Evolutionary conservation across 2,888 invertebrate species (phyloP), one percentile per base, ranked within the genome.

Genomic region (Chymomyza fuscimana): DNA sequence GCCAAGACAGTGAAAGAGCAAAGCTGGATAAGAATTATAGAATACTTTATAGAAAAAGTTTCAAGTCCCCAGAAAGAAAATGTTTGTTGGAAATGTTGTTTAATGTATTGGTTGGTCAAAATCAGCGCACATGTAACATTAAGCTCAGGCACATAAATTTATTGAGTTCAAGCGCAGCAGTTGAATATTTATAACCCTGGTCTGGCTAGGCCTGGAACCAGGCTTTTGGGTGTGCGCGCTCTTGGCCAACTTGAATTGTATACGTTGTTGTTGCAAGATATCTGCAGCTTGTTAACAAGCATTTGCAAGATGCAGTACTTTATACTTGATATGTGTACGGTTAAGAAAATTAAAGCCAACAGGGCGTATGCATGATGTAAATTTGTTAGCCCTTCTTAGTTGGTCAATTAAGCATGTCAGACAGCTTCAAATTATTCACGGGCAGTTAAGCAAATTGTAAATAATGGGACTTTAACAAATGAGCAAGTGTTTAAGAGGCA

Each of bases 91-190:
- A 16, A 60, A 60, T 60, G 60, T 60, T 60, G 60, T 40, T 15
- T 60, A 60, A 36, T 25, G 32, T 36, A 46, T 46, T 46, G 40
- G 40, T 12, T 46, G 40, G 1, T 46, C 40, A 46, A 46, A 46
- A 46, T 46, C 40, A 46, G 40, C 40, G 40, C 40, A 32, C 32
- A 46, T 46, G 40, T 46, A 12, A 46, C 40, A 46, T 46, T 46
- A 46, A 46, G 12, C 12, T 46, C 40, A 46, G 40, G 40, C 86
- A 83, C 83, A 88, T 84, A 88, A 88, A 88, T 87, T 85, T 74
- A 80, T 70, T 77, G 83, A 88, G 83, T 85, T 83, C 89, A 83
- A 76, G 87, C 86, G 70, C 67, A 63, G 82, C 40, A 68, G 74
- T 63, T 77, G 70, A 80, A 74, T 78, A 87, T 88, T 83, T 88